These are phyloP conservation scores for Biston stratarius DNA, from an alignment of 2,888 invertebrate species.

Conservation along the genomic window DNA sequence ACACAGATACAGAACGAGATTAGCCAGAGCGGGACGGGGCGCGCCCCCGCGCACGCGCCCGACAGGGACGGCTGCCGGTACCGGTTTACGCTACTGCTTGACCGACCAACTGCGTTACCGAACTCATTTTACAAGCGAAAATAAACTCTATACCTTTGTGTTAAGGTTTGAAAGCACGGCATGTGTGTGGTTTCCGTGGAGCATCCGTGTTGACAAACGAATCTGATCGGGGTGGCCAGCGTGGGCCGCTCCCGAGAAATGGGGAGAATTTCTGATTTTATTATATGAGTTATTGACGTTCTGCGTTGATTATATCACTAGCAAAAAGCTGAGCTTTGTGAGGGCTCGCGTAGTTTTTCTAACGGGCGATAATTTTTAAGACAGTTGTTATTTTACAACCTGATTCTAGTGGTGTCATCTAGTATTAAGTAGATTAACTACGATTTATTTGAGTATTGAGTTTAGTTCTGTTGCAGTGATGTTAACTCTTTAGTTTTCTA, in stretches of 20 bases:
- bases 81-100: slow-evolving; percentile 8
- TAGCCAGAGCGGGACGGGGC: slow-evolving; percentile 4
- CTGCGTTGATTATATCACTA: too few species aligned
- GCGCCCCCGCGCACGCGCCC: neutral
- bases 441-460: too few species aligned
- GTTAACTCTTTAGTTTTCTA: too few species aligned
- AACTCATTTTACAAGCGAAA: neutral
- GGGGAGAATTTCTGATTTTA: neutral
- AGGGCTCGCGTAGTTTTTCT: too few species aligned
- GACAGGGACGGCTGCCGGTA: slow-evolving; percentile 14
- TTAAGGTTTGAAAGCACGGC: neutral
- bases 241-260: neutral
- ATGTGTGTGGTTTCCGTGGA: slow-evolving; percentile 15
- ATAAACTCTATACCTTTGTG: neutral
- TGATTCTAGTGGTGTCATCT: too few species aligned
- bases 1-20: neutral
- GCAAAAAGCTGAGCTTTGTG: too few species aligned
- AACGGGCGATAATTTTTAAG: too few species aligned
- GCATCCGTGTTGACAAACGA: neutral
- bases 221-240: neutral
- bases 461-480: too few species aligned
- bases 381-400: too few species aligned
- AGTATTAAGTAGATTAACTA: too few species aligned
- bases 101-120: neutral
- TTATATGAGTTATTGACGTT: too few species aligned